Percentiles rank a stretch among this genome's conserved stretches.
phyloP scores from a whole-genome alignment of 2,113 vertebrate species.

The Ageneiosus marmoratus region DNA sequence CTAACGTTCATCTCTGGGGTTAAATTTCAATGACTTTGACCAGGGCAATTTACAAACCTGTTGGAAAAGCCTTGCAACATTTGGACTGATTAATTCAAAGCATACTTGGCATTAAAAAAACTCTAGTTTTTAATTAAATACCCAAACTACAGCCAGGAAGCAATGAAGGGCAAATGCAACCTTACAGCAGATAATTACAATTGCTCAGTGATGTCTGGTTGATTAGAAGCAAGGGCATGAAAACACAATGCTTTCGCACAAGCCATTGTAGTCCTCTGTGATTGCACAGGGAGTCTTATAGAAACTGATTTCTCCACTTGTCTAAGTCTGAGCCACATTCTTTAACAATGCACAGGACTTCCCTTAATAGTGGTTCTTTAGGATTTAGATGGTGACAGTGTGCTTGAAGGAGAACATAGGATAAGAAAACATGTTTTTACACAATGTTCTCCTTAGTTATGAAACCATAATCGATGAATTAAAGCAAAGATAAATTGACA shows the following conservation, averaged over 20 bases:
- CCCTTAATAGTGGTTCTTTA: no score
- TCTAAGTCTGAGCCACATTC: not conserved
- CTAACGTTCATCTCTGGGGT: not conserved
- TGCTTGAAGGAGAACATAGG: no score
- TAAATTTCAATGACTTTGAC: conserved; percentile 16
- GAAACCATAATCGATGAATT: conserved; percentile 32
- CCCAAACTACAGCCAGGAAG: conserved; percentile 2
- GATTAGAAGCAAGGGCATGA: conserved; percentile 10
- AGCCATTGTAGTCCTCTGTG: not conserved
- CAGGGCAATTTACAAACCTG: conserved; percentile 27
- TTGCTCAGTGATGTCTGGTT: conserved; percentile 26
- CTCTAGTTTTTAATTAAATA: conserved; percentile 32
- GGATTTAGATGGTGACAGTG: not conserved
- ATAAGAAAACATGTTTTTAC: not conserved
- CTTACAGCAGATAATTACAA: conserved; percentile 7
- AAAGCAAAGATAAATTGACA: conserved; percentile 26
- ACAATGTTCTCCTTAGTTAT: conserved; percentile 6
- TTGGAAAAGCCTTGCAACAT: conserved; percentile 1
- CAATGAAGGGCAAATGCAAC: conserved; percentile 23
- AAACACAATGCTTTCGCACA: not conserved
- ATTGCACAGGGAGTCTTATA: not conserved
- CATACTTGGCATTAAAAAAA: conserved; percentile 4
- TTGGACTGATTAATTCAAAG: conserved; percentile 29
- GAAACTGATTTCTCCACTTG: not conserved
- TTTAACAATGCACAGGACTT: not conserved